A percentile compares a stretch with the other conserved stretches of the same genome.
phyloP scores from a whole-genome alignment of 2,113 vertebrate genomes.

The Limanda limanda region DNA sequence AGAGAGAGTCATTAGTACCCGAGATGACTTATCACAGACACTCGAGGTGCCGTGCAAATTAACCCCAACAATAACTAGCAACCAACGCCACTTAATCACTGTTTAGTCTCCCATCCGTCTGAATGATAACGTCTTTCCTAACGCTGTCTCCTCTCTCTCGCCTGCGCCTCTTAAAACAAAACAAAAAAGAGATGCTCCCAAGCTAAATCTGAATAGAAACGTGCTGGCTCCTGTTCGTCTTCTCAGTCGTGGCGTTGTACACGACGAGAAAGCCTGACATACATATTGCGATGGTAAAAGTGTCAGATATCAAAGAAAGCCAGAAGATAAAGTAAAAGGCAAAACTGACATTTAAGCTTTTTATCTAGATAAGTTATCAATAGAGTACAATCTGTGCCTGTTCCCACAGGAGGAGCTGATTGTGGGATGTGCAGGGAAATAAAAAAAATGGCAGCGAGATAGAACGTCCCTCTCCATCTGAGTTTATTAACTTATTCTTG shows the following conservation, averaged over 20 bases:
- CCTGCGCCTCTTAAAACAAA: no score
- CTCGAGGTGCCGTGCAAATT: slow-evolving; percentile 77
- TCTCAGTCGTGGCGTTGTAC: not conserved
- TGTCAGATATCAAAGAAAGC: slow-evolving; percentile 62
- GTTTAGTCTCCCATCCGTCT: slow-evolving; percentile 30
- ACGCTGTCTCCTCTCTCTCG: not conserved
- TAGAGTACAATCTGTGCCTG: slow-evolving; percentile 65
- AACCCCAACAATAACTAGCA: slow-evolving; percentile 81
- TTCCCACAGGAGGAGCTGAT: slow-evolving; percentile 66
- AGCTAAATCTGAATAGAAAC: not conserved
- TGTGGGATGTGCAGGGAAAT: slow-evolving; percentile 20
- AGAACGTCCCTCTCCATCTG: slow-evolving; percentile 43
- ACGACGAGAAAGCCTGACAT: slow-evolving; percentile 29
- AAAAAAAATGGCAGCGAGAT: slow-evolving; percentile 57
- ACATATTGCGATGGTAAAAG: slow-evolving; percentile 36
- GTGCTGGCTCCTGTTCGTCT: not conserved
- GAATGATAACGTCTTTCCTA: slow-evolving; percentile 10
- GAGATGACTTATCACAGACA: slow-evolving; percentile 80
- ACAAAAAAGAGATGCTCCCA: no score
- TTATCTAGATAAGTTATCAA: slow-evolving; percentile 72
- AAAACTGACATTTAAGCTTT: slow-evolving; percentile 75
- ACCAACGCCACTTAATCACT: slow-evolving; percentile 77
- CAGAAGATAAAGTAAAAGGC: slow-evolving; percentile 50
- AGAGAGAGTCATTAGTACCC: slow-evolving; percentile 83
- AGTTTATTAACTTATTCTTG: slow-evolving; percentile 51